phyloP scores from a whole-genome alignment of 23 tunicate species.

The Halocynthia roretzi region DNA sequence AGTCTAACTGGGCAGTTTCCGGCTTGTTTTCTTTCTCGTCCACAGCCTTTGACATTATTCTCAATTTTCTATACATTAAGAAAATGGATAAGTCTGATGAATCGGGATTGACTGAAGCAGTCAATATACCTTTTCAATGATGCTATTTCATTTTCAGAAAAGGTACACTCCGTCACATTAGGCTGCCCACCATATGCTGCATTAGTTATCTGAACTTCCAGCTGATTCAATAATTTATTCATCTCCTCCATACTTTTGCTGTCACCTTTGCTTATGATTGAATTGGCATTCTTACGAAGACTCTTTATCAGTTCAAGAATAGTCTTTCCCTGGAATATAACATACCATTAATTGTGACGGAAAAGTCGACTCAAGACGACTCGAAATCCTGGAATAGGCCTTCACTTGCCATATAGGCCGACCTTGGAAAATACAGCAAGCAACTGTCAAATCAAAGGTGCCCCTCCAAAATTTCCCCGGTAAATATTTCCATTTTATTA shows the following conservation, averaged over 20 bases:
- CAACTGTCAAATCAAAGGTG: no score
- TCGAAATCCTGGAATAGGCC: no score
- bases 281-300: slow-evolving; percentile 5
- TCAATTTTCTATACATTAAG: slow-evolving; percentile 24
- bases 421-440: no score
- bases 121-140: slow-evolving; percentile 17
- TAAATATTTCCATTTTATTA: no score
- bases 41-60: slow-evolving; percentile 27
- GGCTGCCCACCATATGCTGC: not conserved
- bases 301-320: not conserved
- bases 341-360: no score
- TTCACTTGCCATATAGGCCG: no score
- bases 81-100: no score
- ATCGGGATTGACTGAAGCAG: not conserved
- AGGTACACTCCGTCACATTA: not conserved
- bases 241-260: slow-evolving; percentile 9
- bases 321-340: no score
- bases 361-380: no score
- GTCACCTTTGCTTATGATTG: slow-evolving; percentile 22
- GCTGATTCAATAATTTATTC: not conserved
- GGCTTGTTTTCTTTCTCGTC: slow-evolving; percentile 14
- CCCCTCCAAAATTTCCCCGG: no score
- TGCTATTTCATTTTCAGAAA: not conserved
- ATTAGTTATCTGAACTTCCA: not conserved
- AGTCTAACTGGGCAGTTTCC: not conserved